Conservation (phyloP, 2,797 vertebrate species). For the Pseudochirops corinnae region DNA sequence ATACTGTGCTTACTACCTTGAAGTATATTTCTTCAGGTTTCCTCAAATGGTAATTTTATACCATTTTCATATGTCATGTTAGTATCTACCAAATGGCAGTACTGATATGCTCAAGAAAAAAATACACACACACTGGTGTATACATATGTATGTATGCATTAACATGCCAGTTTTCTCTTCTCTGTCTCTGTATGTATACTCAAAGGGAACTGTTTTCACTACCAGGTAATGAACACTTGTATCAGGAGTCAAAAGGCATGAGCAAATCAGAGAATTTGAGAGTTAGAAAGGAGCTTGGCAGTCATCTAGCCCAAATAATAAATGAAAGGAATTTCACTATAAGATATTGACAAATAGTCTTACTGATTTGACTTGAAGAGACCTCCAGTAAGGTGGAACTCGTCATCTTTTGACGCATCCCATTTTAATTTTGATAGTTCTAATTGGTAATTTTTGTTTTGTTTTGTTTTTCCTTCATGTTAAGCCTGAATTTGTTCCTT, state of each 20-base stretch:
- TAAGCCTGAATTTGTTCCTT: neutral
- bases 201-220: neutral
- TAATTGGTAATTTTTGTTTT: too few species aligned
- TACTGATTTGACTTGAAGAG: too few species aligned
- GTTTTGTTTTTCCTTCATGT: neutral
- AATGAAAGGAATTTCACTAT: too few species aligned
- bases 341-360: too few species aligned
- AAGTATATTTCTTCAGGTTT: constrained; percentile 1
- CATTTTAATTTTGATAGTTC: too few species aligned
- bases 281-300: neutral
- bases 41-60: neutral
- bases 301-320: neutral
- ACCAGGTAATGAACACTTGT: neutral
- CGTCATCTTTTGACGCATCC: too few species aligned
- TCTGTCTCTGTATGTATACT: neutral
- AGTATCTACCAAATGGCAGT: neutral
- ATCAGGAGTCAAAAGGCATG: neutral
- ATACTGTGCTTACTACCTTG: neutral
- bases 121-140: too few species aligned
- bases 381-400: too few species aligned
- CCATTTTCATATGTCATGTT: neutral
- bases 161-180: neutral
- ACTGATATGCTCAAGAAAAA: neutral
- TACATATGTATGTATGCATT: too few species aligned
- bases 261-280: neutral